Evolutionary conservation across 2,113 vertebrate genomes (phyloP).

Genomic region (Tachysurus fulvidraco): DNA sequence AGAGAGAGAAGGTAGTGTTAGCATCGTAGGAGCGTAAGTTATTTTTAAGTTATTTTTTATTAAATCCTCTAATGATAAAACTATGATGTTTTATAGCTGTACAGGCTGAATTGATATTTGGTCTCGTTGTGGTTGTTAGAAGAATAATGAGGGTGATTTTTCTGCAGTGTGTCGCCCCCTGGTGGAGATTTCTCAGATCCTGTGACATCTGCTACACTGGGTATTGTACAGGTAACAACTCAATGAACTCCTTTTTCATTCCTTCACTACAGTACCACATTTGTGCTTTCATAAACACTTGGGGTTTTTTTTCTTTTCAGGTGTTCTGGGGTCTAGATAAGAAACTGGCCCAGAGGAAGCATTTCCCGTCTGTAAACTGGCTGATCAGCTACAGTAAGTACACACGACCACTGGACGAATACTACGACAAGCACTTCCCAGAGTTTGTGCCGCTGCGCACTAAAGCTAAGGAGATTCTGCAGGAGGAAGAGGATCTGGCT

Average conservation of each 20-base stretch:
- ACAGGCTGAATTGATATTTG: neutral
- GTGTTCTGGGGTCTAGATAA: slow-evolving; percentile 99
- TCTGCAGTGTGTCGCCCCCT: slow-evolving; percentile 89
- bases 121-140: neutral
- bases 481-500: slow-evolving; percentile 96
- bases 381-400: slow-evolving; percentile 99
- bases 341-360: slow-evolving; percentile 96
- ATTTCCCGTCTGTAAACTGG: slow-evolving; percentile 98
- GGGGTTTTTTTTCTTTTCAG: slow-evolving; percentile 61
- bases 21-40: slow-evolving; percentile 97
- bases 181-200: slow-evolving; percentile 98
- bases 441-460: slow-evolving; percentile 95
- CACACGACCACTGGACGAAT: slow-evolving; percentile 89
- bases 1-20: slow-evolving; percentile 95
- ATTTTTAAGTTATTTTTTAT: neutral
- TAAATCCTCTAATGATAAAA: neutral
- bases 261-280: neutral
- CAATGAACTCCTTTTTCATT: neutral
- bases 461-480: slow-evolving; percentile 95
- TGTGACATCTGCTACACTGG: slow-evolving; percentile 95
- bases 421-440: slow-evolving; percentile 95
- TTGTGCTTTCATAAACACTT: neutral
- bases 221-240: slow-evolving; percentile 86
- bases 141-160: slow-evolving; percentile 33
- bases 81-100: neutral